Base-by-base conservation (phyloP, 1,140 invertebrate species). In the Dendroctonus ponderosae region DNA sequence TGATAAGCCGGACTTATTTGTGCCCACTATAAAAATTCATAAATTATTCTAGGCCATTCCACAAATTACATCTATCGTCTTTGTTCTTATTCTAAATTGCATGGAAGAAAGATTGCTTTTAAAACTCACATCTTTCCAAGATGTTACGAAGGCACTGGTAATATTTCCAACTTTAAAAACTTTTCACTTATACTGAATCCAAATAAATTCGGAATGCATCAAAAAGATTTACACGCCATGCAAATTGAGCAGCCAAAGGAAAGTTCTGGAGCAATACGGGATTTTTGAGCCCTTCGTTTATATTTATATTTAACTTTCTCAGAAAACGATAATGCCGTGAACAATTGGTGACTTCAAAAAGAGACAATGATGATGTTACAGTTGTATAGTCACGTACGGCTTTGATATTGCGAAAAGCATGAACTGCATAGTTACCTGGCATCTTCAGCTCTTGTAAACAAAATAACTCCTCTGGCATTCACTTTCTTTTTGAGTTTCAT, bases 391-490 rank as follows among this genome's bases (percentile, higher is more conserved):
- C 3, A 46, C 8, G 12, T 46, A 46, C 8, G 12, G 12, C 8
- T 4, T 46, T 46, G 8, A 46, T 46, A 46, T 46, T 46, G 8
- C 26, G 50, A 26, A 15, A 52, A 52, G 12, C 6, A 15, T 58
- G 7, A 44, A n/a, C n/a, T 5, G 37, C 7, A 26, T 60, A 71
- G 59, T 72, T 59, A 75, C 74, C 85, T 81, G 0, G 87, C 86
- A 69, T 90, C 87, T 69, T 88, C 86, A 2, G 87, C 86, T 7
- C 87, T 82, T 0, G 88, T 86, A 73, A 91, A 91, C 6, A 91
- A 81, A 0, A 91, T 84, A 7, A 91, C 87, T 0, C 86, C 86
- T 39, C 84, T 80, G 0, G 87, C 86, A 50, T 84, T 86, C 5
- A 79, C 66, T 63, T 89, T 89, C 65, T 84, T 84, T 56, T 79